Conservation (phyloP, 2,888 invertebrate species). For the Aspidiotus destructor region DNA sequence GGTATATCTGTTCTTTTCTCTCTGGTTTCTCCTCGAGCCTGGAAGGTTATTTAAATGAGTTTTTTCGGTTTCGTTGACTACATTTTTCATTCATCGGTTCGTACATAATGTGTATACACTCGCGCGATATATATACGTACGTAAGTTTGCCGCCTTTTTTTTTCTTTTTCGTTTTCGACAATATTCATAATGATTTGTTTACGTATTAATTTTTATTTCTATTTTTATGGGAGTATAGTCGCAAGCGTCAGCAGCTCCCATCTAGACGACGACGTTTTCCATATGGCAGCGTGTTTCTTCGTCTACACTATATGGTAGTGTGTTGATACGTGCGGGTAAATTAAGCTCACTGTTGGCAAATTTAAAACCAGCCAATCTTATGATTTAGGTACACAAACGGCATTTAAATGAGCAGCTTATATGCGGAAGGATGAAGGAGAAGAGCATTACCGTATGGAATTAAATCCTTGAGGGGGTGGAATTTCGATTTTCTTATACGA, state of each 20-base stretch:
- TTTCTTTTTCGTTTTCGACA: constrained; percentile 1
- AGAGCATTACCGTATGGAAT: not conserved
- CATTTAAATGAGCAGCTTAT: not conserved
- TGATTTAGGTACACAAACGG: not conserved
- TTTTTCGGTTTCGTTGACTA: constrained; percentile 14
- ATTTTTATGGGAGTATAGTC: too few species aligned
- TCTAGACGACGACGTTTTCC: too few species aligned
- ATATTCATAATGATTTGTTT: not conserved
- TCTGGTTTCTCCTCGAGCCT: constrained; percentile 15
- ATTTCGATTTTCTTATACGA: not conserved
- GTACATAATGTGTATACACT: too few species aligned
- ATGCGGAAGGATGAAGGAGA: not conserved
- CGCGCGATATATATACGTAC: too few species aligned
- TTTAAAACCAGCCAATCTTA: not conserved
- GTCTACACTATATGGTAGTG: too few species aligned
- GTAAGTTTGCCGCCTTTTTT: too few species aligned
- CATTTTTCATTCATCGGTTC: not conserved
- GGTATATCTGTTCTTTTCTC: constrained; percentile 14
- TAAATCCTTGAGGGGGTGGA: constrained; percentile 3
- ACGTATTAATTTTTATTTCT: too few species aligned
- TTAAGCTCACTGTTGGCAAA: not conserved
- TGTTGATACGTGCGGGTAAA: not conserved
- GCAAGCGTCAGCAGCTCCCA: too few species aligned
- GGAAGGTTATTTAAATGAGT: constrained; percentile 31
- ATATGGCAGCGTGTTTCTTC: too few species aligned